Base-by-base conservation (phyloP, 2,113 vertebrate genomes). In the Leptodactylus fuscus region DNA sequence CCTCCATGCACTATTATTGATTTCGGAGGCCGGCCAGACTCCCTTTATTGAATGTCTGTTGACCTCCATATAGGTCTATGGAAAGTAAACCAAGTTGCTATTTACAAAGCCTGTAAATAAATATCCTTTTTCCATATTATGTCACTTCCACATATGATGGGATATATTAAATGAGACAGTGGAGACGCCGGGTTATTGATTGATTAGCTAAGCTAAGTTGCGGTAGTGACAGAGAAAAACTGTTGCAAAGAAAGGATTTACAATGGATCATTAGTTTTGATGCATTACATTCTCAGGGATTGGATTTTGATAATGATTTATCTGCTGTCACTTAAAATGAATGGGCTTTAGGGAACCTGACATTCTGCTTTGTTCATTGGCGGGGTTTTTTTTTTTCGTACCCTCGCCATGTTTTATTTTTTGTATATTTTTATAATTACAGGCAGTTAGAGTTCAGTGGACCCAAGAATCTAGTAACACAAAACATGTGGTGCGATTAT, bases 281-380 rank as follows among this genome's bases (percentile, higher is more conserved):
- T 67, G 32, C 62, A 67, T 67, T 67, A 34, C 62, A 67, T 67
- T 67, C 62, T 67, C 29, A 36, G 29, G 32, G 62, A 67, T 67
- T 34, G 62, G 16, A 67, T 67, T 67, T 34, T 67, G 62, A 67
- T 67, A 67, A 67, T 67, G 62, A 67, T 67, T 67, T 67, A 67
- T 67, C 29, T 34, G 29, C 29, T 67, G 62, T 67, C 62, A 67
- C 34, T 67, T 67, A 67, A 34, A 65, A 67, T 67, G 34, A 67
- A 67, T 67, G 62, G 34, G 62, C 13, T 67, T 34, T 67, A 29
- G 34, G 62, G 32, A 34, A 20, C 29, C 6, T 20, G 62, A 34
- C 29, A 36, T 36, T 67, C 27, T 67, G 62, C 8, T 67, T 7
- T 67, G 62, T 67, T 67, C 62, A 67, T 34, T 34, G 13, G 34